Evolutionary conservation across 1,140 invertebrate species (phyloP).

Genomic region (Pogonomyrmex barbatus): DNA sequence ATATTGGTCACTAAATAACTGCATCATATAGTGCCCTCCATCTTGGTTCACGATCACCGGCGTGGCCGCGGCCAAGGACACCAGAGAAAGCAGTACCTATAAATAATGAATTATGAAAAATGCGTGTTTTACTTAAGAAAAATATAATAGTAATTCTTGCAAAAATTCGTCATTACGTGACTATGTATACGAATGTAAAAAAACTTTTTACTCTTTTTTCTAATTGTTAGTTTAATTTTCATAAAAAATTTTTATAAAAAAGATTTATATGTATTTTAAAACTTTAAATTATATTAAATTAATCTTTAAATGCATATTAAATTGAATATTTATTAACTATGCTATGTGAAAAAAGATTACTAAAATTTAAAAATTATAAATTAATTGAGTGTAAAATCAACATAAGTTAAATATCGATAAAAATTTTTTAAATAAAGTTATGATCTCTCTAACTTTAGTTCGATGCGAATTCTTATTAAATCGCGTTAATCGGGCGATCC

Average conservation of each 20-base stretch:
- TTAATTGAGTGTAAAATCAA: neutral
- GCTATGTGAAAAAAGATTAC: neutral
- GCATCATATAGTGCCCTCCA: slow-evolving; percentile 68
- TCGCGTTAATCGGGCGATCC: neutral
- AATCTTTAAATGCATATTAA: neutral
- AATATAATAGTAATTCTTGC: neutral
- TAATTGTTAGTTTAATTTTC: slow-evolving; percentile 8
- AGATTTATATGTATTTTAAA: too few relatives aligned
- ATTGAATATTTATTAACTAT: neutral
- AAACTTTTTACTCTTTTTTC: neutral
- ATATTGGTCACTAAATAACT: slow-evolving; percentile 65
- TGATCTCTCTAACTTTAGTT: neutral
- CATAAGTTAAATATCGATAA: neutral
- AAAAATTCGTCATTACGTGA: neutral
- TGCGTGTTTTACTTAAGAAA: neutral
- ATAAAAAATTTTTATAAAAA: too few relatives aligned
- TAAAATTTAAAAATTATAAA: neutral
- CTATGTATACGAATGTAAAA: neutral
- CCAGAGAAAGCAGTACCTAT: slow-evolving; percentile 78
- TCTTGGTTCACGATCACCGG: slow-evolving; percentile 79
- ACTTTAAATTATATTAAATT: too few relatives aligned
- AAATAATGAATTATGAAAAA: neutral
- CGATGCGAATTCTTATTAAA: neutral
- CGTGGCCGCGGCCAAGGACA: slow-evolving; percentile 76
- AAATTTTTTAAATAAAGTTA: neutral